Base-by-base conservation (phyloP, 2,888 invertebrate genomes). In the Synergus itoensis region DNA sequence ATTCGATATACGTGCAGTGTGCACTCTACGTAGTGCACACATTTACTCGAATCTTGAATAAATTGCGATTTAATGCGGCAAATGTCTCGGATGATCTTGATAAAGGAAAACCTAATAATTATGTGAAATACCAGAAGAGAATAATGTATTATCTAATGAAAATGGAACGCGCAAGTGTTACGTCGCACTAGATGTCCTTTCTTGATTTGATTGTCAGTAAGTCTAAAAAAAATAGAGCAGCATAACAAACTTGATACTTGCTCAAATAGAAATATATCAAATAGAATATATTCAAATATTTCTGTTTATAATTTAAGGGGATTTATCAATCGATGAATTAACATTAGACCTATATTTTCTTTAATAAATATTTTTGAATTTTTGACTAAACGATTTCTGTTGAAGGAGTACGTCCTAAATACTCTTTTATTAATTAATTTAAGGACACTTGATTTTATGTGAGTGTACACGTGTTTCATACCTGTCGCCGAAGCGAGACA, bases 401-500 rank as follows among this genome's bases (percentile, higher is more conserved):
- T 16, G 7, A 4, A 60, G 12, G 21, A 12, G 1, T 48, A 14
- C 4, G 48, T 48, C 48, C 48, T 4, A 48, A 12, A 11, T 12
- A 11, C 16, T 14, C n/a, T 21, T 60, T 11, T 4, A 3, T 12
- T 4, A 21, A 11, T 4, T 12, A 4, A 21, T 21, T 60, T 21
- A n/a, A 60, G 60, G 28, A 3, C 28, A 12, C 21, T 60, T 60
- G 18, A 60, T 21, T 60, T 60, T 60, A 11, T 12, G 60, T 60
- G n/a, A 60, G 21, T 11, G 21, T 60, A 60, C 60, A 60, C 60
- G 60, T 60, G 60, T 60, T 60, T 60, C 60, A 60, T 60, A 60
- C 60, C 60, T 60, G 21, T 53, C 60, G 60, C 21, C 21, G 18
- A n/a, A 60, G 21, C 21, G 21, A 18, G 60, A 21, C 21, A 21